These are phyloP conservation scores for Gymnobelideus leadbeateri DNA, from an alignment of 2,113 vertebrate species.

Conservation along the genomic window DNA sequence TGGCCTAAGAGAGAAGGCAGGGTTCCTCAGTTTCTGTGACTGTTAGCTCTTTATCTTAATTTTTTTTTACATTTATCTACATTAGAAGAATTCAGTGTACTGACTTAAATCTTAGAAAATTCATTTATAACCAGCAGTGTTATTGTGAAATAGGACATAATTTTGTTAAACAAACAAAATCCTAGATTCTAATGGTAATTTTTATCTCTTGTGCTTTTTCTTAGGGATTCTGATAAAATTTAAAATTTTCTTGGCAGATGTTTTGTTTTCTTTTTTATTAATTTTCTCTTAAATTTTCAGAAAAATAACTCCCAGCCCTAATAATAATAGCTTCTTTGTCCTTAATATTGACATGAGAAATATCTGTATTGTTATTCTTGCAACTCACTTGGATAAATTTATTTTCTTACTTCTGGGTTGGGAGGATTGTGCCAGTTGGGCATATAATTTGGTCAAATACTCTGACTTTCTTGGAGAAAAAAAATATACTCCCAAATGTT, in stretches of 20 bases:
- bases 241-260: background rate
- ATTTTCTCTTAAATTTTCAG: background rate
- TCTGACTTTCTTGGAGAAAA: background rate
- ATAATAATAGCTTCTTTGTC: background rate
- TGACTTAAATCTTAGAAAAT: no score
- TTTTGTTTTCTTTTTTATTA: background rate
- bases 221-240: background rate
- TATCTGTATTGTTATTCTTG: background rate
- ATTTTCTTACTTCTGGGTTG: background rate
- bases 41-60: no score
- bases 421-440: background rate
- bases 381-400: background rate
- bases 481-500: background rate
- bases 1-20: no score
- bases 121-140: no score
- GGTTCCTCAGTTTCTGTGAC: no score
- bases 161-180: no score
- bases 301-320: background rate
- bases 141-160: no score
- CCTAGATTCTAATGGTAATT: background rate
- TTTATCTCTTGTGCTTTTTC: background rate
- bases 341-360: background rate
- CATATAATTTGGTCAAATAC: background rate
- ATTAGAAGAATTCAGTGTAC: no score
- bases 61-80: no score